These are phyloP conservation scores for Phrynocephalus vlangalii DNA, from an alignment of 2,797 vertebrate genomes.

Conservation along the genomic window DNA sequence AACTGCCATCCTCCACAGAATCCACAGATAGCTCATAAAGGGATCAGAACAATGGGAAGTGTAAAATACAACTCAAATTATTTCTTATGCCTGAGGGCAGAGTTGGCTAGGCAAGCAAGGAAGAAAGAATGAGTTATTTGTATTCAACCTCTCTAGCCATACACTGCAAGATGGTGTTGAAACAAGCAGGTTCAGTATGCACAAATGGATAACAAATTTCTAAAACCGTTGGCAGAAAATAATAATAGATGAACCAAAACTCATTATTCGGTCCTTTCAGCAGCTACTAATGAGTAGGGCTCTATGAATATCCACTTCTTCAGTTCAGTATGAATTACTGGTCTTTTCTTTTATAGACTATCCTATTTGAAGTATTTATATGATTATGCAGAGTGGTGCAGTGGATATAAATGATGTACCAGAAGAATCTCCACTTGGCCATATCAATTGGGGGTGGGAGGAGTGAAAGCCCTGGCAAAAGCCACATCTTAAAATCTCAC, in stretches of 20 bases:
- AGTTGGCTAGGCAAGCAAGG: neutral
- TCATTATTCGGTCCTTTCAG: neutral
- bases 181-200: neutral
- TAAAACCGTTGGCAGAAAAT: neutral
- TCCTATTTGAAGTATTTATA: too few species aligned
- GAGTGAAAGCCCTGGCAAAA: too few species aligned
- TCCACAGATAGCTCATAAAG: constrained; percentile 12
- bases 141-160: neutral
- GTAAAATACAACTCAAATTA: constrained; percentile 1
- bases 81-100: neutral
- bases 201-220: constrained; percentile 19
- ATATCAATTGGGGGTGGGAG: too few species aligned
- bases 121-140: neutral
- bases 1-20: neutral
- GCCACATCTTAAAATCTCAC: too few species aligned
- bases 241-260: neutral
- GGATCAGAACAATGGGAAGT: constrained; percentile 36
- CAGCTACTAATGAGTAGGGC: too few species aligned
- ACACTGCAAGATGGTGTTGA: neutral
- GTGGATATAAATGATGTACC: too few species aligned
- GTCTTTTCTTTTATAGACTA: too few species aligned
- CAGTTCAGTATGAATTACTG: too few species aligned
- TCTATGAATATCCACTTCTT: too few species aligned
- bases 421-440: too few species aligned
- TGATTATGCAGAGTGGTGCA: too few species aligned